Evolutionary conservation across 2,797 vertebrate genomes (phyloP).

Genomic region (Myoxocephalus aenaeus): DNA sequence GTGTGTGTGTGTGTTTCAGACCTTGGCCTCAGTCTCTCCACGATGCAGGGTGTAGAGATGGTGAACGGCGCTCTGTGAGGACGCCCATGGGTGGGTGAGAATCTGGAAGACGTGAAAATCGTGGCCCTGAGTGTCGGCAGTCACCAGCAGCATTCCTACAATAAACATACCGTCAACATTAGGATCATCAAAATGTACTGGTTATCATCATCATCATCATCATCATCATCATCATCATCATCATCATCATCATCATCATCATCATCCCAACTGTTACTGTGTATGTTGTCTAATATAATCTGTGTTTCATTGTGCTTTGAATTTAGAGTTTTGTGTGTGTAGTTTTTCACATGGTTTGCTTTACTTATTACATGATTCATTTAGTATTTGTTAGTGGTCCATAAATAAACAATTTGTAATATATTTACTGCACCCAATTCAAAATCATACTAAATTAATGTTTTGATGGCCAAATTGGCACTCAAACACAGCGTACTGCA

Average conservation of each 20-base stretch:
- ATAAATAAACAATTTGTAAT: background rate
- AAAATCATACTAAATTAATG: background rate
- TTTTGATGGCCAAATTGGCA: background rate
- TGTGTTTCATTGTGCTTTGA: background rate
- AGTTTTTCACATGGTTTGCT: background rate
- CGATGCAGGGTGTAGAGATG: conserved; percentile 98
- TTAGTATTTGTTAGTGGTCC: background rate
- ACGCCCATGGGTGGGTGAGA: conserved; percentile 97
- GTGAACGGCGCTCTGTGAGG: conserved; percentile 97
- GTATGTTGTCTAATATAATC: background rate
- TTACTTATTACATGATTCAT: background rate
- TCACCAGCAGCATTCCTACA: conserved; percentile 97
- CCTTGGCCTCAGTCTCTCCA: conserved; percentile 99
- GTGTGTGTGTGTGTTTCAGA: conserved; percentile 64
- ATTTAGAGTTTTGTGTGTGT: background rate
- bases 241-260: background rate
- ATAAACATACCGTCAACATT: conserved; percentile 2
- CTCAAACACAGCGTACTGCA: background rate
- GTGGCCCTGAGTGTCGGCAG: conserved; percentile 94
- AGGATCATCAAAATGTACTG: background rate
- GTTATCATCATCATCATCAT: background rate
- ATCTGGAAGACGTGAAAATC: conserved; percentile 99
- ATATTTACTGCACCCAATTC: background rate
- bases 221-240: background rate
- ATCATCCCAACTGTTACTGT: background rate